Percentiles rank a stretch among this genome's conserved stretches.
Evolutionary conservation across 2,888 invertebrate species (phyloP).

Genomic region (Dolichopus griseipennis): DNA sequence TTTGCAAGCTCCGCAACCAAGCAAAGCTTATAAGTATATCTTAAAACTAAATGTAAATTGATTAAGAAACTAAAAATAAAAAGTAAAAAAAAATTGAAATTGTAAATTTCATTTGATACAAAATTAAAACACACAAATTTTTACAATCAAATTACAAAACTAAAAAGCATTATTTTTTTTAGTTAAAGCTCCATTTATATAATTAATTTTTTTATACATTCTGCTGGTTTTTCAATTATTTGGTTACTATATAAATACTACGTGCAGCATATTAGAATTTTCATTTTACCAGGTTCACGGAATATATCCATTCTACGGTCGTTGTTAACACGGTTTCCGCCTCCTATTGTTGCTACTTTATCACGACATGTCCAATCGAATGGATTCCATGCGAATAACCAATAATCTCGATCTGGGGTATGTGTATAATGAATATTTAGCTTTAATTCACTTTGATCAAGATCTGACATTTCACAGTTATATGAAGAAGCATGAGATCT

Average conservation of each 20-base stretch:
- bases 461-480: slow-evolving; percentile 70
- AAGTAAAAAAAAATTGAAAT: not conserved
- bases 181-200: slow-evolving; percentile 1
- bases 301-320: slow-evolving; percentile 45
- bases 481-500: slow-evolving; percentile 39
- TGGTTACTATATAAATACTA: slow-evolving; percentile 33
- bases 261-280: slow-evolving; percentile 41
- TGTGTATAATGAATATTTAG: slow-evolving; percentile 63
- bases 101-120: not conserved
- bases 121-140: not conserved
- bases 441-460: slow-evolving; percentile 65
- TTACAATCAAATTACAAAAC: not conserved
- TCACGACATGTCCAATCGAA: slow-evolving; percentile 61
- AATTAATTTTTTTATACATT: slow-evolving; percentile 21
- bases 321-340: slow-evolving; percentile 41
- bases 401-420: slow-evolving; percentile 52
- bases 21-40: not conserved
- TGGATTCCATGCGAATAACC: slow-evolving; percentile 71
- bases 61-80: no score
- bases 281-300: slow-evolving; percentile 44
- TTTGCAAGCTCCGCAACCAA: not conserved
- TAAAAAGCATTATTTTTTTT: slow-evolving; percentile 13
- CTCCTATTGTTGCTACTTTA: slow-evolving; percentile 42
- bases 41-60: not conserved
- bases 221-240: slow-evolving; percentile 14